Percentiles rank a stretch among this genome's conserved stretches.
These are phyloP conservation scores for Pyralis farinalis DNA, from an alignment of 2,888 invertebrate species.

Conservation along the genomic window DNA sequence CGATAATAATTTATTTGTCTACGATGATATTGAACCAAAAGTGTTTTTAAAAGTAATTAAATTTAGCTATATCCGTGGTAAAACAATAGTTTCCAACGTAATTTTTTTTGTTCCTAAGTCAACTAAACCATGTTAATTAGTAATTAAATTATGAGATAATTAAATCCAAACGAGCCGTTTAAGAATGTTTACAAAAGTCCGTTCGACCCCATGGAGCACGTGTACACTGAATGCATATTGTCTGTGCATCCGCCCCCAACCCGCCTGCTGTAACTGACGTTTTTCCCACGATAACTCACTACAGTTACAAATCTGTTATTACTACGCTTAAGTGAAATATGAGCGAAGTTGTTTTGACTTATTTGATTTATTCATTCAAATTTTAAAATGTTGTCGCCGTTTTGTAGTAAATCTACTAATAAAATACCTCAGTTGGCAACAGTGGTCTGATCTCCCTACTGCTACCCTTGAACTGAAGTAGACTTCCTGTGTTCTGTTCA, in stretches of 20 bases:
- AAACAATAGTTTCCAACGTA: background rate
- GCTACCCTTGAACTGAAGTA: slow-evolving; percentile 55
- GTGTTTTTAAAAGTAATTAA: slow-evolving; percentile 16
- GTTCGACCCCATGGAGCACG: slow-evolving; percentile 50
- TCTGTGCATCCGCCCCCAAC: slow-evolving; percentile 59
- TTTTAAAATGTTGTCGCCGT: background rate
- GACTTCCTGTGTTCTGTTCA: slow-evolving; percentile 70
- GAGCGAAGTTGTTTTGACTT: slow-evolving; percentile 5
- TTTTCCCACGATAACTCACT: slow-evolving; percentile 70
- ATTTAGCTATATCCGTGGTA: slow-evolving; percentile 6
- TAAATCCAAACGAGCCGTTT: background rate
- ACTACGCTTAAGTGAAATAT: slow-evolving; percentile 22
- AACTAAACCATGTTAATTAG: background rate
- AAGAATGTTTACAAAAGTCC: slow-evolving; percentile 17
- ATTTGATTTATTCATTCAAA: background rate
- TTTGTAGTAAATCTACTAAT: background rate
- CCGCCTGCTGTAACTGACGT: slow-evolving; percentile 54
- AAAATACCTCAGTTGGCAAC: slow-evolving; percentile 8
- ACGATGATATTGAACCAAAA: slow-evolving; percentile 30
- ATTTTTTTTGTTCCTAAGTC: background rate
- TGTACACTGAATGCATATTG: slow-evolving; percentile 48
- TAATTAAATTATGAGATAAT: background rate
- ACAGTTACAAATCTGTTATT: slow-evolving; percentile 53
- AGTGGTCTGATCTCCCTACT: slow-evolving; percentile 27
- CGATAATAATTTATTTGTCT: slow-evolving; percentile 68